Evolutionary conservation across 2,113 vertebrate species (phyloP).

Genomic region (Ptilorrhoa leucosticta): DNA sequence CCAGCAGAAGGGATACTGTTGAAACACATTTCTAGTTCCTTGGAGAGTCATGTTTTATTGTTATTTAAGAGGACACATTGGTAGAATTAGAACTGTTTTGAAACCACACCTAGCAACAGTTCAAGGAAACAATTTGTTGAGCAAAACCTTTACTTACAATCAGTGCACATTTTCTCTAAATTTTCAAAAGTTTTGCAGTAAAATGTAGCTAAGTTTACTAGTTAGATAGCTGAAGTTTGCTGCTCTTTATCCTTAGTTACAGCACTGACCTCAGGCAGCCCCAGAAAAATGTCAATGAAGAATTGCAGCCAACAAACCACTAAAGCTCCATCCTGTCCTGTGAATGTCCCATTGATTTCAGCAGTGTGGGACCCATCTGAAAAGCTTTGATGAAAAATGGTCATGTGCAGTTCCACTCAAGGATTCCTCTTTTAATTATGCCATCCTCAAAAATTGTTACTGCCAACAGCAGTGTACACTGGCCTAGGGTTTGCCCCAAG

Average conservation of each 20-base stretch:
- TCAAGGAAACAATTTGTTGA: neutral
- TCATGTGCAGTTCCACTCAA: neutral
- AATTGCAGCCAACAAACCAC: constrained; percentile 20
- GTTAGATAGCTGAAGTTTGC: neutral
- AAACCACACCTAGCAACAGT: constrained; percentile 62
- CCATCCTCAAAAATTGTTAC: neutral
- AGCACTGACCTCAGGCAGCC: neutral
- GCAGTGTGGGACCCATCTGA: neutral
- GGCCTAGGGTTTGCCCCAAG: neutral
- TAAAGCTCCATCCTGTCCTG: constrained; percentile 29
- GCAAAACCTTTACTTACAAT: neutral
- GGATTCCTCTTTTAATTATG: neutral
- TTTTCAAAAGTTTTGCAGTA: neutral
- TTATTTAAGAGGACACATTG: constrained; percentile 47
- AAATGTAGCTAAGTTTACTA: neutral
- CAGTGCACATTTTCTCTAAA: neutral
- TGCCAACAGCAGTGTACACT: neutral
- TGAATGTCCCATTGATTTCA: constrained; percentile 38
- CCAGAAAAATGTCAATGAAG: neutral
- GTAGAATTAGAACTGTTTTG: constrained; percentile 53
- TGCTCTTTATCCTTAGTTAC: neutral
- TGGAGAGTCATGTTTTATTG: constrained; percentile 47
- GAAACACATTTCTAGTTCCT: constrained; percentile 58
- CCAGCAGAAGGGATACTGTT: constrained; percentile 9
- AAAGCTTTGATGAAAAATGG: constrained; percentile 14